Base-by-base conservation (phyloP, 1,140 invertebrate genomes). In the Drosophila lini region DNA sequence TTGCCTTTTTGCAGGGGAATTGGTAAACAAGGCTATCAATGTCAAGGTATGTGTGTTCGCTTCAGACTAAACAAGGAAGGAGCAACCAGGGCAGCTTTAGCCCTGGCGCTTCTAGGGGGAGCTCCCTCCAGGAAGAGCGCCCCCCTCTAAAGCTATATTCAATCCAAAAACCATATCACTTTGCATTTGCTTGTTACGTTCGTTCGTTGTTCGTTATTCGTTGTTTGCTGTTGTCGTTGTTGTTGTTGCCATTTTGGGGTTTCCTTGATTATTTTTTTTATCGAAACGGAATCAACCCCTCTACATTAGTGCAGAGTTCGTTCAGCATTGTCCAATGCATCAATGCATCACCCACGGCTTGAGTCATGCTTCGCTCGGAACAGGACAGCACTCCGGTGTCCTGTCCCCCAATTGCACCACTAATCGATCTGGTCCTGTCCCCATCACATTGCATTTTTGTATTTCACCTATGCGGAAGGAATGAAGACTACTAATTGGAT, bases 21-120 rank as follows among this genome's bases (percentile, higher is more conserved):
- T 92, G 92, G 98, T 92, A 99, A 99, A 94, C 99, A 99, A 95
- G 99, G 98, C 92, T 99, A 99, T 95, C 99, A 99, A 93, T 99
- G 99, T 95, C 99, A 99, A 98, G 98, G 98, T 98, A 96, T 95
- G 94, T 93, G 91, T 91, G 52, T 83, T 78, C 84, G 85, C 84
- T 89, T 89, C 61, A 80, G 88, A 89, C 74, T 80, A 57, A 80
- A 80, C 71, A 38, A 38, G 64, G 77, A 78, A 93, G 52, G 52
- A 55, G 34, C 52, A 74, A 78, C 69, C 69, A 74, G 68, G 71
- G 68, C 57, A 65, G 65, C 45, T 53, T 69, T 57, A 36, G 70
- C 68, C 59, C 70, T 74, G 69, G 69, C 40, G 70, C 69, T 74
- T 55, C 32, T 34, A 55, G 25, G 47, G 47, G 10, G 47, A 68